Evolutionary conservation across 1,140 invertebrate species (phyloP), one percentile per base, ranked within the genome.

Genomic region (Trachelipus rathkii): DNA sequence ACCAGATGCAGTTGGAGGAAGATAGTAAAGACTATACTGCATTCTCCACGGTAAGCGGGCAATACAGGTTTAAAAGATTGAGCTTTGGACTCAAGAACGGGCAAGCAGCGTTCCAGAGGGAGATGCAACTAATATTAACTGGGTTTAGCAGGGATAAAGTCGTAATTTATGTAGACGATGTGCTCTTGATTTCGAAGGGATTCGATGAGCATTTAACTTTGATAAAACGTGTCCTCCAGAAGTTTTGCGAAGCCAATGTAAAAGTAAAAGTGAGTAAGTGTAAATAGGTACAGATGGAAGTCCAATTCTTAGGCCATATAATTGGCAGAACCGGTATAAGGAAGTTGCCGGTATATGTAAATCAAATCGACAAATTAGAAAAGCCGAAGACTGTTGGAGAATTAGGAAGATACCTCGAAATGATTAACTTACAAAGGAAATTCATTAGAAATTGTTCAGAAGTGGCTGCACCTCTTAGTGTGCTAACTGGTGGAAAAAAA

Each of bases 341-440:
- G 23, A 71, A 71, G 8, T n/a, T 45, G 0, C 70, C n/a, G 33
- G 70, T 33, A 1, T 71, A 71, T 43, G 13, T 10, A 0, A 33
- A 10, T 13, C 19, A 21, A 10, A 45, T 71, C 11, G 33, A n/a
- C 10, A 43, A 71, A 1, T 71, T 44, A 19, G 33, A 43, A 19
- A n/a, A 15, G 43, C 70, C 70, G 44, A 33, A 71, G 9, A 24
- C 9, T n/a, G 70, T 71, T 10, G 70, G 8, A 21, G 70, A 71
- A 33, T 9, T 71, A 6, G 15, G 10, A 10, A 8, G 46, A 8
- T 71, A 44, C 46, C 19, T 24, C 10, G 70, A 24, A 0, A 44
- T 71, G 19, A 71, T 71, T 33, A 71, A 71, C 13, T 71, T 71
- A 6, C 70, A 71, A 13, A 10, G 70, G 1, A 71, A 71, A 24